Conservation (phyloP, 1,140 invertebrate genomes). For the Orchestia grillus region DNA sequence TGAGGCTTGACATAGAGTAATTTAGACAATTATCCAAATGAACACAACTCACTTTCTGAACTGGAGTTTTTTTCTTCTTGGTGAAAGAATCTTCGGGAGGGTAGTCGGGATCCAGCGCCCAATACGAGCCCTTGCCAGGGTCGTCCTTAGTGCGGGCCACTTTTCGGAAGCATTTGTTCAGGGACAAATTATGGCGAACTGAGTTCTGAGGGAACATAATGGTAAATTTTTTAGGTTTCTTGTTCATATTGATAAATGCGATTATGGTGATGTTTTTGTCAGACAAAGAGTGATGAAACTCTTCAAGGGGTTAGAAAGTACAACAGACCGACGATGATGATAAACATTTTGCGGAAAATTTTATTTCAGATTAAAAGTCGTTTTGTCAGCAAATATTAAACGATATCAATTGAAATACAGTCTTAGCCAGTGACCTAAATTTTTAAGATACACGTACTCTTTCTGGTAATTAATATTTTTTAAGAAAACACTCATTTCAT, state of each 20-base stretch:
- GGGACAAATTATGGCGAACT: slow-evolving; percentile 46
- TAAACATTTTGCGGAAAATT: too few relatives aligned
- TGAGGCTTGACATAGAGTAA: background rate
- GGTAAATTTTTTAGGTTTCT: too few relatives aligned
- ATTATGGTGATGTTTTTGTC: too few relatives aligned
- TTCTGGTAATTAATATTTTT: background rate
- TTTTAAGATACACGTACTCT: background rate
- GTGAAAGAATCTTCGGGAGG: slow-evolving; percentile 68
- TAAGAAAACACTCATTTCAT: background rate
- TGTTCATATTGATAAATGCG: too few relatives aligned
- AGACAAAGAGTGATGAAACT: background rate
- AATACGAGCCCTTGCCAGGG: slow-evolving; percentile 78
- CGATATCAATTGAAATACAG: background rate
- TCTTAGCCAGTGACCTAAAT: background rate
- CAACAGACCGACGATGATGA: background rate
- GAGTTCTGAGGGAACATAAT: slow-evolving; percentile 4
- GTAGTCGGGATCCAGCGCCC: slow-evolving; percentile 76
- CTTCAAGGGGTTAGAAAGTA: background rate
- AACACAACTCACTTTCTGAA: slow-evolving; percentile 61
- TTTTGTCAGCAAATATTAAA: background rate
- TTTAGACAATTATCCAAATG: background rate
- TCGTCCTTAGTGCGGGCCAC: slow-evolving; percentile 77
- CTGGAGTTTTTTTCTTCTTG: slow-evolving; percentile 68
- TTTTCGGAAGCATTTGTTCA: slow-evolving; percentile 56
- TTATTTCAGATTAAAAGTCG: background rate